Percentiles rank a stretch among this genome's conserved stretches.
phyloP scores from a whole-genome alignment of 1,140 invertebrate species.

The Ctenoplectra terminalis region DNA sequence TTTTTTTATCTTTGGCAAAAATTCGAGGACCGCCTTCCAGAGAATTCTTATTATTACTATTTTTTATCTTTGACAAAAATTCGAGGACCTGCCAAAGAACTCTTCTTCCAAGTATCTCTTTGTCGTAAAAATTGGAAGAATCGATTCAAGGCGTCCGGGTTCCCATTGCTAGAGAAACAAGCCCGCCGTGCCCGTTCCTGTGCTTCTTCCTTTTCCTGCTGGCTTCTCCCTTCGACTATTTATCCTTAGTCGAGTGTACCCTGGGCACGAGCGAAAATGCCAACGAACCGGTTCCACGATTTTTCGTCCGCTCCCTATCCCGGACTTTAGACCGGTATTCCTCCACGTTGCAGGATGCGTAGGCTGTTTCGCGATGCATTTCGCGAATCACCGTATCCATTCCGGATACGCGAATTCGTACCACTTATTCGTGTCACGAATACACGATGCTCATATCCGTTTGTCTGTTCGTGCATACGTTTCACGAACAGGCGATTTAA shows the following conservation, averaged over 20 bases:
- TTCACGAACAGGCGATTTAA: neutral
- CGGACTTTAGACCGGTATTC: constrained; percentile 66
- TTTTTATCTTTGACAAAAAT: too few relatives aligned
- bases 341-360: constrained; percentile 46
- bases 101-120: neutral
- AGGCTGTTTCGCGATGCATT: constrained; percentile 45
- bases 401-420: constrained; percentile 33
- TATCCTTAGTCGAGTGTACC: constrained; percentile 24
- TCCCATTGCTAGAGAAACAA: neutral
- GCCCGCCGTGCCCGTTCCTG: neutral
- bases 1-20: too few relatives aligned
- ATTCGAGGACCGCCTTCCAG: too few relatives aligned
- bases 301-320: constrained; percentile 60
- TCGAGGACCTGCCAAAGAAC: too few relatives aligned
- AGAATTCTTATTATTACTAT: too few relatives aligned
- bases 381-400: constrained; percentile 14
- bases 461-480: neutral
- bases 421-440: constrained; percentile 24
- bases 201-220: constrained; percentile 8
- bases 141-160: neutral
- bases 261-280: constrained; percentile 48
- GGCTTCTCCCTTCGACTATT: constrained; percentile 28
- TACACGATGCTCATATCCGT: neutral
- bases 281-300: constrained; percentile 67
- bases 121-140: neutral